Conservation (phyloP, 2,113 vertebrate species). For the Amazona vittata region DNA sequence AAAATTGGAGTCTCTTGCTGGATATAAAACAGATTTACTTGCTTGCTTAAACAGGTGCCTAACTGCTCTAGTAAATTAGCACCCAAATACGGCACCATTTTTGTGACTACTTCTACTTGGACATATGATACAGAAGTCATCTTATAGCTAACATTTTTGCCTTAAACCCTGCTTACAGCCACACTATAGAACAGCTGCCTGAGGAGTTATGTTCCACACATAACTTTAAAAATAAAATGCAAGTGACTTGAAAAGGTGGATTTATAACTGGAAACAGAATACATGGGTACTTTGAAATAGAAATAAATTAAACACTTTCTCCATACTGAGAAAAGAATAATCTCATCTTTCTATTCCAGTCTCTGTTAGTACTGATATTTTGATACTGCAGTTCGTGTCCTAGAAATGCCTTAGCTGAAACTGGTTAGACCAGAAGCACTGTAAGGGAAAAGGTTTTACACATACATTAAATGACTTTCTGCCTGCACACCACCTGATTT, state of each 20-base stretch:
- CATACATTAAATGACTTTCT: neutral
- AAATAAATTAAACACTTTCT: constrained; percentile 44
- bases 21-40: constrained; percentile 27
- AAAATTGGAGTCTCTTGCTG: constrained; percentile 26
- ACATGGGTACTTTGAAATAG: constrained; percentile 25
- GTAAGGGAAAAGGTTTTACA: neutral
- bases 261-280: constrained; percentile 52
- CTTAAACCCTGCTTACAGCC: constrained; percentile 19
- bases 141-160: constrained; percentile 43
- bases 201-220: constrained; percentile 27
- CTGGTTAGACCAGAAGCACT: neutral
- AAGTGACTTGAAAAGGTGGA: neutral
- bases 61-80: neutral
- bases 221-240: constrained; percentile 58
- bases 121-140: constrained; percentile 47
- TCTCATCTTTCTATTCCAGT: neutral
- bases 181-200: constrained; percentile 48
- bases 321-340: constrained; percentile 13
- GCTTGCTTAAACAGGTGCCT: constrained; percentile 40
- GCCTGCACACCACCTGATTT: neutral
- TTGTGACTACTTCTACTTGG: constrained; percentile 24
- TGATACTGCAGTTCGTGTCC: neutral
- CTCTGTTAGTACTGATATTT: neutral
- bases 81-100: neutral
- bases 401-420: neutral